Evolutionary conservation across 2,113 vertebrate genomes (phyloP).

Genomic region (Genyomyrus donnyi): DNA sequence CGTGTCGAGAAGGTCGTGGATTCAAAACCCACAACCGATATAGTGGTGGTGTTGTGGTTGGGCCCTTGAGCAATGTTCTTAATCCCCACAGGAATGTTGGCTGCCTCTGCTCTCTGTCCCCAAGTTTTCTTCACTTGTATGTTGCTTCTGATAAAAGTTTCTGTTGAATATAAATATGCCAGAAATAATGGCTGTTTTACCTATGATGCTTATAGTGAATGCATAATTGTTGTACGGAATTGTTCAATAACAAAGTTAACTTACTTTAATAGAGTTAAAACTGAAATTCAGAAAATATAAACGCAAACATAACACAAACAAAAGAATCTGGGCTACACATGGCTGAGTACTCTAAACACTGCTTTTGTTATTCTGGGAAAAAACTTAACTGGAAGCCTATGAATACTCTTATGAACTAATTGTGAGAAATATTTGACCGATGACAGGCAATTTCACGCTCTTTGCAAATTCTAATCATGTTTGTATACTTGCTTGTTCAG

Average conservation of each 20-base stretch:
- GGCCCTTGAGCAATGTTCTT: background rate
- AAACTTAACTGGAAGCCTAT: background rate
- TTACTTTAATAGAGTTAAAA: background rate
- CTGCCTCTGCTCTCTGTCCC: background rate
- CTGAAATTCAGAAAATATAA: background rate
- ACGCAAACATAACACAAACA: background rate
- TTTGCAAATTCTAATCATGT: background rate
- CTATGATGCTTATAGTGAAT: background rate
- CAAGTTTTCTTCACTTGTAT: background rate
- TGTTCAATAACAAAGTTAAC: background rate
- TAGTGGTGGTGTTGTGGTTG: background rate
- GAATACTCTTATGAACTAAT: background rate
- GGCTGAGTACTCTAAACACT: background rate
- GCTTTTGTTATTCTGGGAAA: background rate
- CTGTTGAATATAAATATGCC: background rate
- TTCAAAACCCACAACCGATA: background rate
- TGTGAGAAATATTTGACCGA: background rate
- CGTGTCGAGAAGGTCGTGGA: background rate
- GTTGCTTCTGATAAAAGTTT: background rate
- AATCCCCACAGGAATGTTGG: background rate
- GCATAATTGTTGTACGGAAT: background rate
- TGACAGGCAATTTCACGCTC: background rate
- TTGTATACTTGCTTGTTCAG: background rate
- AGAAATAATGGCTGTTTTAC: background rate
- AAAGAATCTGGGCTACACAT: background rate